Conservation (phyloP, 2,888 invertebrate species). For the Sthenelais limicola region DNA sequence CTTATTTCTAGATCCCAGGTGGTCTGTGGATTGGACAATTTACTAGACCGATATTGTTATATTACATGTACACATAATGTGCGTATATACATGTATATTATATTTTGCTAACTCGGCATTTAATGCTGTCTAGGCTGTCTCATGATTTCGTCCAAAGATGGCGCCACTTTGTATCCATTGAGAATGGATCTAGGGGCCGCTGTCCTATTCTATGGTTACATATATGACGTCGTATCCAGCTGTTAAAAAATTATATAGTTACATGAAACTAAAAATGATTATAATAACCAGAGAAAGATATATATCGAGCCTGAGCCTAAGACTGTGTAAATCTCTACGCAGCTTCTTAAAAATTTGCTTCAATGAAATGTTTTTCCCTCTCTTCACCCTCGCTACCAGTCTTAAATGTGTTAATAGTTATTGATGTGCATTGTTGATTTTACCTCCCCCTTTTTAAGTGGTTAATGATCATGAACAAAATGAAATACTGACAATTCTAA, state of each 20-base stretch:
- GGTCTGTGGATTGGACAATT: neutral
- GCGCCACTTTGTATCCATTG: neutral
- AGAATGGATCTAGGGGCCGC: constrained; percentile 3
- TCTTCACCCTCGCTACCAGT: no score
- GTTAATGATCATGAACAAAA: no score
- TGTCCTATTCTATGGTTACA: constrained; percentile 11
- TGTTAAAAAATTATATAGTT: no score
- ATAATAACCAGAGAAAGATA: neutral
- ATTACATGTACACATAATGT: no score
- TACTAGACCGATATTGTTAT: constrained; percentile 12
- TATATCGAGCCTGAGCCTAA: no score
- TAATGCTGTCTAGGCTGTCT: constrained; percentile 26
- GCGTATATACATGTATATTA: constrained; percentile 24
- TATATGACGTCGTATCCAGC: constrained; percentile 6
- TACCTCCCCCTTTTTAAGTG: no score
- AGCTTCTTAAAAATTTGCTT: no score
- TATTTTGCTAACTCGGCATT: constrained; percentile 13
- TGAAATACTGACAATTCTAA: no score
- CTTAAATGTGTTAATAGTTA: no score
- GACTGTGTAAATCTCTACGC: no score
- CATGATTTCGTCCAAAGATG: constrained; percentile 35
- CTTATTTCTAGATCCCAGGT: neutral
- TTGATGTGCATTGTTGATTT: no score
- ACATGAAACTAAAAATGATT: neutral
- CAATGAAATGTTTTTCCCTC: no score